Evolutionary conservation across 2,888 invertebrate species (phyloP).

Genomic region (Ophion ventricosus): DNA sequence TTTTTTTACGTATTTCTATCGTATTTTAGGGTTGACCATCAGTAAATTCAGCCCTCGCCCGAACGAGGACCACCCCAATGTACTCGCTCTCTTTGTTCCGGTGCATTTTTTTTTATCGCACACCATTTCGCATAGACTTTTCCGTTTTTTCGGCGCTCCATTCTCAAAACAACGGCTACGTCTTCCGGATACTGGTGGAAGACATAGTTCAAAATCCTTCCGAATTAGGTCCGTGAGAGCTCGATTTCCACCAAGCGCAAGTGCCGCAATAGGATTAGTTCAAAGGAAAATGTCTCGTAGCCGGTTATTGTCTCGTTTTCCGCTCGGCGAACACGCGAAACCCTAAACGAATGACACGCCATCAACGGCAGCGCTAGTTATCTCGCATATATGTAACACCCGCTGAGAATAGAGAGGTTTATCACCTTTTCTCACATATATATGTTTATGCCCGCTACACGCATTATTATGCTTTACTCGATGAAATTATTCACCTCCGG

Average conservation of each 20-base stretch:
- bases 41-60: too few relatives aligned
- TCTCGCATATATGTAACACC: neutral
- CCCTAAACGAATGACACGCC: conserved; percentile 14
- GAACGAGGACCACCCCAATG: too few relatives aligned
- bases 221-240: neutral
- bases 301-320: conserved; percentile 28
- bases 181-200: too few relatives aligned
- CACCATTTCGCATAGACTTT: too few relatives aligned
- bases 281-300: conserved; percentile 44
- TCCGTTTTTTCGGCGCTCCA: too few relatives aligned
- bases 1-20: too few relatives aligned
- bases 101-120: too few relatives aligned
- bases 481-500: conserved; percentile 54
- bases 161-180: too few relatives aligned
- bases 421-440: conserved; percentile 15
- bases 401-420: neutral
- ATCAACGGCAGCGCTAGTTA: conserved; percentile 31
- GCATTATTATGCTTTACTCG: conserved; percentile 29
- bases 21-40: too few relatives aligned
- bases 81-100: too few relatives aligned
- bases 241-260: conserved; percentile 11
- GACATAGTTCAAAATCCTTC: neutral
- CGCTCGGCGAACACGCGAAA: conserved; percentile 37
- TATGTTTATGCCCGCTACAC: neutral
- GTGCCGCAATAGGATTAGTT: neutral